Evolutionary conservation across 2,113 vertebrate species (phyloP).

Genomic region (Monopterus albus): DNA sequence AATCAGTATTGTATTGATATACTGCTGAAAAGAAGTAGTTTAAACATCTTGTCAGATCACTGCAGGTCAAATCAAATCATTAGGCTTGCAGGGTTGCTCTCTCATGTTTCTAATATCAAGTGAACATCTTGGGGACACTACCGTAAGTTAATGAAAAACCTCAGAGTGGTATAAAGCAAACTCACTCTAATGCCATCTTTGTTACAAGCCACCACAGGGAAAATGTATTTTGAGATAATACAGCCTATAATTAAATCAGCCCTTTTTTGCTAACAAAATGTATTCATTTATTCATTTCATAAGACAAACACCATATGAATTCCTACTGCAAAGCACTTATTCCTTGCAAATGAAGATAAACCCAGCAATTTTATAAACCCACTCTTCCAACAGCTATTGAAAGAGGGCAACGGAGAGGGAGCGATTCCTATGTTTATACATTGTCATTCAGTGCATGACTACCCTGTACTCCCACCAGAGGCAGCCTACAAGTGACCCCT

Average conservation of each 20-base stretch:
- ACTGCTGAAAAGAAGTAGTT: conserved; percentile 75
- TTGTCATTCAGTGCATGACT: conserved; percentile 81
- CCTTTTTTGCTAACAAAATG: neutral
- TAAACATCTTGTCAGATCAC: conserved; percentile 77
- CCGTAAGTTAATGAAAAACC: conserved; percentile 25
- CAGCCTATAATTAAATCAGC: neutral
- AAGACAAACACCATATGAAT: neutral
- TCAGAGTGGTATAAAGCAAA: conserved; percentile 18
- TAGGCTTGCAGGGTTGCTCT: conserved; percentile 56
- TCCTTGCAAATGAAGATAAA: conserved; percentile 51
- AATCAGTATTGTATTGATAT: conserved; percentile 75
- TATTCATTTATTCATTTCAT: no score
- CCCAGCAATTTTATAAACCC: conserved; percentile 9
- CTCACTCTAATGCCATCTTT: conserved; percentile 5
- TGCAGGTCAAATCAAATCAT: conserved; percentile 72
- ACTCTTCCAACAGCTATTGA: conserved; percentile 50
- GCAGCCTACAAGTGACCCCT: conserved; percentile 81
- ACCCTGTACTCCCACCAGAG: conserved; percentile 79
- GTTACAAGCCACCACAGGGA: neutral
- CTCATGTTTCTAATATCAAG: conserved; percentile 35
- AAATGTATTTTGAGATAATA: neutral
- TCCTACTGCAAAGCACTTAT: neutral
- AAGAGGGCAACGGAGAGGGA: conserved; percentile 40
- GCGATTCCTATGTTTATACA: conserved; percentile 75
- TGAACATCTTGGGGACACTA: conserved; percentile 11